A percentile compares a stretch with the other conserved stretches of the same genome.
These are phyloP conservation scores for Mustelus asterias DNA, from an alignment of 2,113 vertebrate genomes.

Conservation along the genomic window DNA sequence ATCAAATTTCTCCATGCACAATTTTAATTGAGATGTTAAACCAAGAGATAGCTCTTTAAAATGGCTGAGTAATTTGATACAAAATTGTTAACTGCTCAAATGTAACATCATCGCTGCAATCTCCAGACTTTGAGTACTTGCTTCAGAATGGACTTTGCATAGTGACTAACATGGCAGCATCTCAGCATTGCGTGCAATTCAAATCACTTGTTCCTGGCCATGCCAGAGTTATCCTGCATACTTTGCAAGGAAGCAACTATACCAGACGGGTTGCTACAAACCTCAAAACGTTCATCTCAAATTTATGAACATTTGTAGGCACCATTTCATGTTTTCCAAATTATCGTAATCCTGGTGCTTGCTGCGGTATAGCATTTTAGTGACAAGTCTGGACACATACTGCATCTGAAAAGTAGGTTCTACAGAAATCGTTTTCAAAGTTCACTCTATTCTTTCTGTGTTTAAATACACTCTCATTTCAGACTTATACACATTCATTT, in stretches of 20 bases:
- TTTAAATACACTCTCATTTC: not conserved
- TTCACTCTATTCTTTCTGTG: not conserved
- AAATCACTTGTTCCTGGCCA: not conserved
- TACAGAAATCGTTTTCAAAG: not conserved
- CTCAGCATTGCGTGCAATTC: not conserved
- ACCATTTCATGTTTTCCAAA: not conserved
- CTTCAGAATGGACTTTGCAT: not conserved
- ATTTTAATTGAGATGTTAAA: not conserved
- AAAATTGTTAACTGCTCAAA: not conserved
- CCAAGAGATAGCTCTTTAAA: not conserved
- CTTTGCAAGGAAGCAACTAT: not conserved
- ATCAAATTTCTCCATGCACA: not conserved
- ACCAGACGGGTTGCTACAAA: not conserved
- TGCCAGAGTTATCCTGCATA: not conserved
- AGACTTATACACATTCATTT: not conserved
- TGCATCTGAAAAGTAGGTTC: slow-evolving; percentile 16
- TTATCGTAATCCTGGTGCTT: not conserved
- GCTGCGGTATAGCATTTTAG: not conserved
- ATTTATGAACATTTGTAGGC: not conserved
- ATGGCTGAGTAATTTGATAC: not conserved
- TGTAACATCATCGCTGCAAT: not conserved
- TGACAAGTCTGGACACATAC: not conserved
- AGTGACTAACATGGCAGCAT: not conserved
- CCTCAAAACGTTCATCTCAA: not conserved
- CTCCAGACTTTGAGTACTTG: not conserved